Conservation (phyloP, 2,797 vertebrate species). For the Danio tinwini region DNA sequence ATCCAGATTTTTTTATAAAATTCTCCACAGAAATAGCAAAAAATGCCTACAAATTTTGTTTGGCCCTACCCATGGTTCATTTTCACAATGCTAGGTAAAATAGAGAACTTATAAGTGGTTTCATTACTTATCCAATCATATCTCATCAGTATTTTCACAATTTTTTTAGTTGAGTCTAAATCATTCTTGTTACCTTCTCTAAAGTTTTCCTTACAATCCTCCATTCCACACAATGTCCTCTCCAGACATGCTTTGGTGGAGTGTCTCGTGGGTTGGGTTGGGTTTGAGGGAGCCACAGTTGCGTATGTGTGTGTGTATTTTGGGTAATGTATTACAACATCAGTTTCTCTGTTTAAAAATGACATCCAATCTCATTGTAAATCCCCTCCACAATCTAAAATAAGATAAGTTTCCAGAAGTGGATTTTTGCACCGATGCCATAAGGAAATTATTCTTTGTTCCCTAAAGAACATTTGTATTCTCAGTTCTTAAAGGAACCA, state of each 20-base stretch:
- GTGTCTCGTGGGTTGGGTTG: conserved; percentile 40
- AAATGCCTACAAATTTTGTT: no score
- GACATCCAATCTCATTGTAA: conserved; percentile 50
- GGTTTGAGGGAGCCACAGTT: conserved; percentile 10
- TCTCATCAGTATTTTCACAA: background rate
- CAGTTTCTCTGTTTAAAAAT: conserved; percentile 60
- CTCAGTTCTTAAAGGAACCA: no score
- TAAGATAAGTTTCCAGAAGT: no score
- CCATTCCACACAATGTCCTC: conserved; percentile 42
- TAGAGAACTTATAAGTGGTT: no score
- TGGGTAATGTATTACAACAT: conserved; percentile 12
- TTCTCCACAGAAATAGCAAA: no score
- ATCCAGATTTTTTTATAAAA: no score
- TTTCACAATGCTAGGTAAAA: no score
- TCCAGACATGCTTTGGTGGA: conserved; percentile 53
- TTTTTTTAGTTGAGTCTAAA: background rate
- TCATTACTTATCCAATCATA: background rate
- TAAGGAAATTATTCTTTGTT: no score
- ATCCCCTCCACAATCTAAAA: conserved; percentile 50
- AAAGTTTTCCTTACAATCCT: conserved; percentile 34
- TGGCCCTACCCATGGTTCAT: no score
- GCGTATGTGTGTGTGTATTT: conserved; percentile 50
- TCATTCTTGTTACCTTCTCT: conserved; percentile 26
- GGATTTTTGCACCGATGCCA: no score
- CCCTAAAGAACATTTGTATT: conserved; percentile 31